phyloP scores from a whole-genome alignment of 2,888 invertebrate genomes.

The Colostygia pectinataria region DNA sequence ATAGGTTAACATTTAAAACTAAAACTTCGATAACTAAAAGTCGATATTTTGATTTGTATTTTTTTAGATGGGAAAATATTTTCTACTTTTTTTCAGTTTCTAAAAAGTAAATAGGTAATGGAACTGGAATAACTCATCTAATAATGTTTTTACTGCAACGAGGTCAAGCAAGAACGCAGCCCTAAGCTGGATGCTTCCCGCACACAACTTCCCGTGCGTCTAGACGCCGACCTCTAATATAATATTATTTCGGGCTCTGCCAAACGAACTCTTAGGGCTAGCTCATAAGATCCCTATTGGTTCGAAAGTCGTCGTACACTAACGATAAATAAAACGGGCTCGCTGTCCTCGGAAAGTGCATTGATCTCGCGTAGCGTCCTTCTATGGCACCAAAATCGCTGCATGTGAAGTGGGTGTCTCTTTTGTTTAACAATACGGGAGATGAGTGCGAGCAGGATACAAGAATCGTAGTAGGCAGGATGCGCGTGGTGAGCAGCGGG shows the following conservation, averaged over 20 bases:
- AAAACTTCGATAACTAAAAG: too few relatives aligned
- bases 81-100: too few relatives aligned
- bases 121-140: too few relatives aligned
- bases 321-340: conserved; percentile 73
- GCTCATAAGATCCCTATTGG: conserved; percentile 63
- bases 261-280: conserved; percentile 60
- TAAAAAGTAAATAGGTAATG: too few relatives aligned
- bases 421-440: conserved; percentile 53
- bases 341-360: conserved; percentile 81
- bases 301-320: conserved; percentile 47
- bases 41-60: too few relatives aligned
- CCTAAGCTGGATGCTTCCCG: conserved; percentile 60
- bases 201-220: conserved; percentile 71
- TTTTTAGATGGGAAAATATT: too few relatives aligned
- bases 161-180: conserved; percentile 33
- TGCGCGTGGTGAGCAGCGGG: conserved; percentile 68
- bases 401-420: conserved; percentile 73
- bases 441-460: conserved; percentile 65
- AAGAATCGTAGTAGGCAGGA: conserved; percentile 75
- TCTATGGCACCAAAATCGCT: conserved; percentile 78
- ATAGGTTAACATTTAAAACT: too few relatives aligned
- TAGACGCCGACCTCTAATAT: conserved; percentile 62
- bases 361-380: conserved; percentile 80
- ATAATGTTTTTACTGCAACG: conserved; percentile 7
- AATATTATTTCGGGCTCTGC: conserved; percentile 31